Evolutionary conservation across 2,888 invertebrate genomes (phyloP).

Genomic region (Aphodius sticticus): DNA sequence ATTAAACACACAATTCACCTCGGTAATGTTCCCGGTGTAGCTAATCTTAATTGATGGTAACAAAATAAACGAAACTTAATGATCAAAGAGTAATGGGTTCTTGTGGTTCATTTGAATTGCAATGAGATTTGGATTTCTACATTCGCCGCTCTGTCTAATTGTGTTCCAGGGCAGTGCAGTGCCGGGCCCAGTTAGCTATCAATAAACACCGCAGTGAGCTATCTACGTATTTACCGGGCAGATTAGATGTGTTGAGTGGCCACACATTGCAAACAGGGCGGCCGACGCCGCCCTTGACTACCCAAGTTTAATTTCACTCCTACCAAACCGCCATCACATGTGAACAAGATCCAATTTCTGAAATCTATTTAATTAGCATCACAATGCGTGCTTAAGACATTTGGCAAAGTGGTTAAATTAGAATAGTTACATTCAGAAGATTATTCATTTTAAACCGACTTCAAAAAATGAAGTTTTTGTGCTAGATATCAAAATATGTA

Average conservation of each 20-base stretch:
- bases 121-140: neutral
- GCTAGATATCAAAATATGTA: no score
- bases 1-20: neutral
- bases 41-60: neutral
- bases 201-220: neutral
- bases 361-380: neutral
- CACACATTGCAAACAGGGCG: neutral
- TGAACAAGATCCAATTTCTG: neutral
- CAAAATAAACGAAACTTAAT: neutral
- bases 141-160: neutral
- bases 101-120: neutral
- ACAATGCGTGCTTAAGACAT: no score
- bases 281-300: neutral
- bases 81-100: conserved; percentile 4
- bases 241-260: neutral
- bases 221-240: neutral
- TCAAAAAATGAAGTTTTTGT: no score
- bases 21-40: neutral
- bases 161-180: neutral
- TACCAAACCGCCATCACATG: conserved; percentile 7
- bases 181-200: neutral
- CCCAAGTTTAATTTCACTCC: neutral
- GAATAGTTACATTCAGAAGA: no score
- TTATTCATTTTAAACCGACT: no score
- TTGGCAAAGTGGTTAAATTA: no score